Percentiles rank a stretch among this genome's conserved stretches.
These are phyloP conservation scores for Pseudomyrmex concolor DNA, from an alignment of 1,140 invertebrate genomes.

Conservation along the genomic window DNA sequence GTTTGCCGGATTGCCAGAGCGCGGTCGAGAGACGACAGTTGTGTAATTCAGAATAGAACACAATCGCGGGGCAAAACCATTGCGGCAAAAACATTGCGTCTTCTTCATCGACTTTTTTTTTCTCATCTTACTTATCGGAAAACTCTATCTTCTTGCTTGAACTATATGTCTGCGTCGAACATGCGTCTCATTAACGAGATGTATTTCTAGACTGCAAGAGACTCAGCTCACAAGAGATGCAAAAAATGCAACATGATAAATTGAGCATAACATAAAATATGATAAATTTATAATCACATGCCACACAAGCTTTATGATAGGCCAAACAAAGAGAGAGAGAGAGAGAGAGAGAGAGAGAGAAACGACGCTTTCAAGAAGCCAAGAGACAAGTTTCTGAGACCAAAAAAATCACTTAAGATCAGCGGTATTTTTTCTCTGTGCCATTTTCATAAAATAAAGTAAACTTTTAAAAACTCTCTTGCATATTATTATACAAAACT, in stretches of 20 bases:
- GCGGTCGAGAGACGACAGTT: background rate
- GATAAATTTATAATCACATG: background rate
- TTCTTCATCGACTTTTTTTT: too few species aligned
- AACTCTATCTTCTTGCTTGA: too few species aligned
- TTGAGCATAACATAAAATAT: background rate
- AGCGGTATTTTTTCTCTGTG: background rate
- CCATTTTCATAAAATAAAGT: constrained; percentile 15
- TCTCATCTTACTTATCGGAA: too few species aligned
- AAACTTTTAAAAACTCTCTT: background rate
- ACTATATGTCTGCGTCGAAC: background rate
- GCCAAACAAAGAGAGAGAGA: background rate
- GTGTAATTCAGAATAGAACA: background rate
- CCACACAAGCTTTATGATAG: background rate
- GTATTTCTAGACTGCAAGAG: background rate
- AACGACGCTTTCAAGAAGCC: constrained; percentile 8
- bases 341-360: background rate
- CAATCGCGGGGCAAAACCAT: background rate
- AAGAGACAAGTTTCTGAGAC: background rate
- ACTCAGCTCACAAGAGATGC: constrained; percentile 3
- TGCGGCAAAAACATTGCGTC: too few species aligned
- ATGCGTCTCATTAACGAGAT: background rate
- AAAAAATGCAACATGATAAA: constrained; percentile 27
- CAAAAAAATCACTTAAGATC: background rate
- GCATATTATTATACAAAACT: background rate
- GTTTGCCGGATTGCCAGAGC: constrained; percentile 11